Conservation (phyloP, 2,888 invertebrate genomes). For the Ophion ventricosus region DNA sequence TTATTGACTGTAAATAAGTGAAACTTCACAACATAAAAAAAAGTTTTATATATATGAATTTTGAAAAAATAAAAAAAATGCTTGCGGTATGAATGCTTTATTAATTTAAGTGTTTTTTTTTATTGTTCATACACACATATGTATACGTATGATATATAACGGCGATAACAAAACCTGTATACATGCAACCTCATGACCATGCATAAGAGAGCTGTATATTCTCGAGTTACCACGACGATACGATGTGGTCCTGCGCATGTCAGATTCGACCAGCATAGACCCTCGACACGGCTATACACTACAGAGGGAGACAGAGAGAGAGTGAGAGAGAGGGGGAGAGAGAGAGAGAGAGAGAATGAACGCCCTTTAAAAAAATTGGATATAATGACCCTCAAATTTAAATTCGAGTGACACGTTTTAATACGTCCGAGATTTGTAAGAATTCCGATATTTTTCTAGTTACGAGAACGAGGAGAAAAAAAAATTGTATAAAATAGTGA, state of each 20-base stretch:
- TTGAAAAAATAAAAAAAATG: too few species aligned
- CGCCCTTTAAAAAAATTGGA: slow-evolving; percentile 71
- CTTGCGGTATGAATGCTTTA: too few species aligned
- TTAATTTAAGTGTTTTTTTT: too few species aligned
- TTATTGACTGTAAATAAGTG: too few species aligned
- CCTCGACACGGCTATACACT: slow-evolving; percentile 43
- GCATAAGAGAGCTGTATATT: slow-evolving; percentile 46
- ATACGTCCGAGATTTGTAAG: too few species aligned
- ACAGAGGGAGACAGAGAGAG: slow-evolving; percentile 39
- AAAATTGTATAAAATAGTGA: too few species aligned
- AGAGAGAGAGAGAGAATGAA: slow-evolving; percentile 48
- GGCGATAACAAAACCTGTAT: not conserved
- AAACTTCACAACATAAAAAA: too few species aligned
- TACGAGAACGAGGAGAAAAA: too few species aligned
- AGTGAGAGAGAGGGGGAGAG: slow-evolving; percentile 29
- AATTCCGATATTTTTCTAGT: too few species aligned
- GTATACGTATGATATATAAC: too few species aligned
- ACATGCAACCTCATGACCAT: slow-evolving; percentile 36
- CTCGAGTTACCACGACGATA: slow-evolving; percentile 73
- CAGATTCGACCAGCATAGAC: slow-evolving; percentile 71
- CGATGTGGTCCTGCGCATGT: slow-evolving; percentile 75
- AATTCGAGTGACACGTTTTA: not conserved
- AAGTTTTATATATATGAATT: too few species aligned
- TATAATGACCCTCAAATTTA: slow-evolving; percentile 34
- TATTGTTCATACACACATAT: too few species aligned